Base-by-base conservation (phyloP, 2,113 vertebrate genomes). In the Haemorhous mexicanus region DNA sequence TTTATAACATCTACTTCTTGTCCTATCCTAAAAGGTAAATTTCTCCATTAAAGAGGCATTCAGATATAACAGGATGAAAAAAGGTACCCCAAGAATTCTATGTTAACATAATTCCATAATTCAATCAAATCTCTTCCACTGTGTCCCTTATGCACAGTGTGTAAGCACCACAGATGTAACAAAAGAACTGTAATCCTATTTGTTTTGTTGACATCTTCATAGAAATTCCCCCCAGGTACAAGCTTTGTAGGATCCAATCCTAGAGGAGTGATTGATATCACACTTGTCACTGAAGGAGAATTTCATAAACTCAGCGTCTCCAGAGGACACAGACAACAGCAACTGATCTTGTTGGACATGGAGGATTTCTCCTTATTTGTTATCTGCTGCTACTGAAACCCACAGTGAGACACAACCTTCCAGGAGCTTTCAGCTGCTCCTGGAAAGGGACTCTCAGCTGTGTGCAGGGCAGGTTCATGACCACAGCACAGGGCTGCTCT, bases 391-490 rank as follows among this genome's bases (percentile, higher is more conserved):
- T 73, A 24, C n/a, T 3, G 2, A 52, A 85, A 80, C 11, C 9
- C 28, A 23, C 0, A 0, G 44, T 3, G 27, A 84, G 49, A 44
- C 13, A 47, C 17, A 46, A 23, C 32, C 39, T 64, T 66, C 37
- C 14, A 32, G 39, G 39, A n/a, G 49, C 37, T 6, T 37, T 41
- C 20, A 62, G 50, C 2, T 41, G 68, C 47, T 84, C 59, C 37
- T 53, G 68, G 24, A 19, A 28, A 79, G 67, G 35, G 12, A n/a
- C 11, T 11, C 4, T 14, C 3, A 3, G 46, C 37, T 27, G 19
- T 0, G 3, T 3, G 12, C 46, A 43, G 20, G 26, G 63, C 16
- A 47, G 32, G 5, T 24, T 30, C 27, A 21, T 1, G 4, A 26
- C 16, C n/a, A 13, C 28, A 16, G 5, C 19, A 0, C 55, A 20